Evolutionary conservation across 2,797 vertebrate species (phyloP).

Genomic region (Columba guinea): DNA sequence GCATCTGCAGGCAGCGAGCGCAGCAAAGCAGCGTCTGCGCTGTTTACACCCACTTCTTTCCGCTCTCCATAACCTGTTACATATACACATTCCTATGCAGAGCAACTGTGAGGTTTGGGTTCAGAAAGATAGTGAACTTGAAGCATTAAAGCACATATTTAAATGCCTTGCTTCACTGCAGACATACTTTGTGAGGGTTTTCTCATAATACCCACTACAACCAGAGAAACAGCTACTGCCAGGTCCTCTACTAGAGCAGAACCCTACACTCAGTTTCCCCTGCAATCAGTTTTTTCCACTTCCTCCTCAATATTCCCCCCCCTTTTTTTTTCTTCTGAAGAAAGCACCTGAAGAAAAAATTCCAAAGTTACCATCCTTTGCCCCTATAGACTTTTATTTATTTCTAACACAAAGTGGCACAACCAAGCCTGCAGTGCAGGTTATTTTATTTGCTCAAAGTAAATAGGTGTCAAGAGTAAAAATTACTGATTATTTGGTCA

Average conservation of each 20-base stretch:
- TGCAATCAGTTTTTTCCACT: not conserved
- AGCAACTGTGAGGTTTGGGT: not conserved
- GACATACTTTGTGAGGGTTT: accelerated
- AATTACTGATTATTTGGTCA: not conserved
- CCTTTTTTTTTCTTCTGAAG: not conserved
- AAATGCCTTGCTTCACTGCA: not conserved
- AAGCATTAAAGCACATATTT: not conserved
- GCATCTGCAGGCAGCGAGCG: not conserved
- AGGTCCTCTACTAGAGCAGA: not conserved
- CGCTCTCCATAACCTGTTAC: not conserved
- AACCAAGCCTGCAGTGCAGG: not conserved
- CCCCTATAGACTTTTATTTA: not conserved
- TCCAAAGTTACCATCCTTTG: not conserved
- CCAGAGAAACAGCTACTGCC: not conserved
- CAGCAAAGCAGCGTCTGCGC: accelerated
- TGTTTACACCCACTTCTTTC: not conserved
- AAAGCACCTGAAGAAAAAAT: not conserved
- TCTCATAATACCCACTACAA: not conserved
- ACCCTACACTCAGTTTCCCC: not conserved
- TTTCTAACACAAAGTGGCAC: not conserved
- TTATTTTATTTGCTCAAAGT: not conserved
- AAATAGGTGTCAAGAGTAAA: not conserved
- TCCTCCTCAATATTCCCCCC: not conserved
- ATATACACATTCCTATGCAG: accelerated
- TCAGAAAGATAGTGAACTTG: not conserved